A percentile compares a stretch with the other conserved stretches of the same genome.
phyloP scores from a whole-genome alignment of 2,113 vertebrate species.

The Scomber scombrus region DNA sequence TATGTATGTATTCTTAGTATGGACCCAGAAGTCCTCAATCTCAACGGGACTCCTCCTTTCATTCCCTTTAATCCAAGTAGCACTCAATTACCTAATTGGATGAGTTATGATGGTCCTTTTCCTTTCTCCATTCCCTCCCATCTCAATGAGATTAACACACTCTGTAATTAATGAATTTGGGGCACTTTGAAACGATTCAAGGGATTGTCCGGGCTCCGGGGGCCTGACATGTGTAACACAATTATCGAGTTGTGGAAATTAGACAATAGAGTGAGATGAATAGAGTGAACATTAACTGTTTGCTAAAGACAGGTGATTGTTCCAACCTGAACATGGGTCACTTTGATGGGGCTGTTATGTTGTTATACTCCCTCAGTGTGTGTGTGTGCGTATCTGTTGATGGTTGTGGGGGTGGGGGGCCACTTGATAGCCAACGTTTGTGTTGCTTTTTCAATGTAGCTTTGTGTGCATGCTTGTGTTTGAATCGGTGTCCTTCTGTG shows the following conservation, averaged over 20 bases:
- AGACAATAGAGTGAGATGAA: constrained; percentile 61
- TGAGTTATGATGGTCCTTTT: constrained; percentile 76
- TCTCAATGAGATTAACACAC: constrained; percentile 81
- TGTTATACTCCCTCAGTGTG: constrained; percentile 3
- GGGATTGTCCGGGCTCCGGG: constrained; percentile 55
- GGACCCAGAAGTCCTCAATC: constrained; percentile 40
- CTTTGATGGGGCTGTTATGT: constrained; percentile 1
- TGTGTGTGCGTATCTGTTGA: neutral
- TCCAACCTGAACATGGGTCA: constrained; percentile 12
- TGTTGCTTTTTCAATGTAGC: constrained; percentile 3
- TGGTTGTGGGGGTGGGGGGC: neutral
- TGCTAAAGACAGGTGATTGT: constrained; percentile 45
- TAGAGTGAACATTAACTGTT: constrained; percentile 43
- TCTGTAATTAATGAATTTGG: constrained; percentile 80
- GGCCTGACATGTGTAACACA: constrained; percentile 70
- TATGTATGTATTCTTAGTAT: constrained; percentile 13
- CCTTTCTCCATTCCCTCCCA: constrained; percentile 65
- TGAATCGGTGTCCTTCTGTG: constrained; percentile 46
- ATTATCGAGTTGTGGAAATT: constrained; percentile 66
- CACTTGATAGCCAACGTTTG: neutral
- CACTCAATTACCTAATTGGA: constrained; percentile 84
- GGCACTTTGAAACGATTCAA: constrained; percentile 69
- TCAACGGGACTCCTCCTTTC: constrained; percentile 62
- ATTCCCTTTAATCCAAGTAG: constrained; percentile 75
- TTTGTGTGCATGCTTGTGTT: constrained; percentile 7